phyloP scores from a whole-genome alignment of 2,888 invertebrate species.

The Campoplex capitator region DNA sequence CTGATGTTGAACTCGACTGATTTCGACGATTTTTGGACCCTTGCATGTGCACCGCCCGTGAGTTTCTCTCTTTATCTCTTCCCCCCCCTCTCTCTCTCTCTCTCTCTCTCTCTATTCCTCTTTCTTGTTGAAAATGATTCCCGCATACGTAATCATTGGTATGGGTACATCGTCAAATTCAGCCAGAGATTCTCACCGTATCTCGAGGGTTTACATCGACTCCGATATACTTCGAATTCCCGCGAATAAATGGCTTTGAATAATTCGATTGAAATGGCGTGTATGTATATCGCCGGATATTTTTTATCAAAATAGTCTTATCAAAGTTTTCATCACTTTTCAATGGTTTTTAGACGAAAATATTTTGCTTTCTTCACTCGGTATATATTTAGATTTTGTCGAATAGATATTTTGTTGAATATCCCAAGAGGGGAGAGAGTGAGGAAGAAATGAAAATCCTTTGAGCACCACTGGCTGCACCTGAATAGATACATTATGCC shows the following conservation, averaged over 20 bases:
- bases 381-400: neutral
- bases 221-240: neutral
- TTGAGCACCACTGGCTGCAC: constrained; percentile 84
- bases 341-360: neutral
- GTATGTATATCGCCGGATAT: neutral
- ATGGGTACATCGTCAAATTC: constrained; percentile 71
- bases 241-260: neutral
- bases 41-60: constrained; percentile 81
- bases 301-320: neutral
- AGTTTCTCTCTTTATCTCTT: constrained; percentile 71
- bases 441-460: constrained; percentile 72
- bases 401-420: neutral
- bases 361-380: neutral
- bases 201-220: neutral
- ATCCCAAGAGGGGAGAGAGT: neutral
- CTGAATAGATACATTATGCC: constrained; percentile 84
- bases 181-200: constrained; percentile 75
- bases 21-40: constrained; percentile 84
- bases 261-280: neutral
- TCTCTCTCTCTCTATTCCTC: constrained; percentile 6
- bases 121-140: constrained; percentile 80
- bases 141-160: constrained; percentile 83
- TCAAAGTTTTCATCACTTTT: neutral
- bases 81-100: constrained; percentile 15
- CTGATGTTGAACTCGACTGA: constrained; percentile 84